A percentile compares a stretch with the other conserved stretches of the same genome.
These are phyloP conservation scores for Lordiphosa mommai DNA, from an alignment of 1,140 invertebrate genomes.

Conservation along the genomic window DNA sequence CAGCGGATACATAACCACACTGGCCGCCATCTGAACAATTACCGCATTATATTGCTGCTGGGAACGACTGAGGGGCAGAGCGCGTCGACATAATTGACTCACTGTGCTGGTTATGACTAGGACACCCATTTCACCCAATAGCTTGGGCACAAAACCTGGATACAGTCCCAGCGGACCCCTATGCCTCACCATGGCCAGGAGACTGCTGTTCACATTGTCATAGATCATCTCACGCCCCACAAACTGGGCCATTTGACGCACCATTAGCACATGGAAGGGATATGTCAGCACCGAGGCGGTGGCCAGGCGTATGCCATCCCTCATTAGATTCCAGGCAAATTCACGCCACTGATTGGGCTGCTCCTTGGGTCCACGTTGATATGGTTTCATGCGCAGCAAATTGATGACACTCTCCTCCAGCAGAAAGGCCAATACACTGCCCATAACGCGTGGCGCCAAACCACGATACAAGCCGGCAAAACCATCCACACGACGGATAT, in stretches of 20 bases:
- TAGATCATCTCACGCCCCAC: conserved; percentile 34
- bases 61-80: neutral
- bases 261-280: conserved; percentile 43
- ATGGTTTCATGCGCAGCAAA: conserved; percentile 2
- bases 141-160: conserved; percentile 33
- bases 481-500: conserved; percentile 35
- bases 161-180: conserved; percentile 31
- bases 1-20: conserved; percentile 28
- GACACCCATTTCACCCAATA: conserved; percentile 30
- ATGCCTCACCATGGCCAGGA: neutral
- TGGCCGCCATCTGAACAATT: conserved; percentile 28
- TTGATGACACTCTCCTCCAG: conserved; percentile 21
- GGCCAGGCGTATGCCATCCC: conserved; percentile 18
- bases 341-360: neutral
- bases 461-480: conserved; percentile 39
- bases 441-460: conserved; percentile 20
- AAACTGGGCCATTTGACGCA: conserved; percentile 55
- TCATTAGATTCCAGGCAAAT: conserved; percentile 18
- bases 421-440: conserved; percentile 2
- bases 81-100: conserved; percentile 8
- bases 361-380: neutral
- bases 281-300: conserved; percentile 34
- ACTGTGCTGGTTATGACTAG: conserved; percentile 22
- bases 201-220: neutral
- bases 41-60: conserved; percentile 26